phyloP scores from a whole-genome alignment of 2,797 vertebrate species.

The Sebastes elongatus region DNA sequence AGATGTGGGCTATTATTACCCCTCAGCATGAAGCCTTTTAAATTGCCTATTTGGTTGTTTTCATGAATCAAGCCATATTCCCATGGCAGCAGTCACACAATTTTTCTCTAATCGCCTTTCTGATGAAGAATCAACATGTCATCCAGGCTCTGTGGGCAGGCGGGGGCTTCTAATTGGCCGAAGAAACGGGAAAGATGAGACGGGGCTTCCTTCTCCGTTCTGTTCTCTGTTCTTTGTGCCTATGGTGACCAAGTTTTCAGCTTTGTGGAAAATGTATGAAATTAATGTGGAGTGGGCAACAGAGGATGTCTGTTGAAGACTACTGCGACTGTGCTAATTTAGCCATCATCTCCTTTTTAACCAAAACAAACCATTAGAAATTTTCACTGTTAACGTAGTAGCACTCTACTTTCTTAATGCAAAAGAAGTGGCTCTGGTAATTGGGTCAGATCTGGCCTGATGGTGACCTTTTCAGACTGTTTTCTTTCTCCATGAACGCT shows the following conservation, averaged over 20 bases:
- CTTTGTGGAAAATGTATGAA: constrained; percentile 12
- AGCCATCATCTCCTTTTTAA: constrained; percentile 13
- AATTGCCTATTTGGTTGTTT: not conserved
- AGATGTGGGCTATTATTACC: not conserved
- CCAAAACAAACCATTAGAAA: not conserved
- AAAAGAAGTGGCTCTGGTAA: constrained; percentile 17
- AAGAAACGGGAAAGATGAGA: constrained; percentile 8
- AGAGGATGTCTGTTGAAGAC: not conserved
- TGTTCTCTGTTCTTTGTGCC: constrained; percentile 6
- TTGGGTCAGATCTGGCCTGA: constrained; percentile 38
- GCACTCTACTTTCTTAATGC: constrained; percentile 2
- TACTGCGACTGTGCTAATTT: not conserved
- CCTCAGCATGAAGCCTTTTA: not conserved
- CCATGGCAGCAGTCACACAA: constrained; percentile 11
- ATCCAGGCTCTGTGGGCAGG: constrained; percentile 18
- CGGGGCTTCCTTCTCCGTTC: constrained; percentile 1
- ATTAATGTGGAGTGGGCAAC: not conserved
- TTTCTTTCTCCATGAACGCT: constrained; percentile 27
- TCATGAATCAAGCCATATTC: constrained; percentile 16
- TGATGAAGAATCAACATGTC: constrained; percentile 40
- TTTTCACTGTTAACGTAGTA: constrained; percentile 1
- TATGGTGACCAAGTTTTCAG: constrained; percentile 24
- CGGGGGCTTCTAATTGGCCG: constrained; percentile 32
- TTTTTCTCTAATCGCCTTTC: constrained; percentile 33
- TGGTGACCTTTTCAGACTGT: constrained; percentile 48